Evolutionary conservation across 2,797 vertebrate species (phyloP).

Genomic region (Euphonia xanthogaster): DNA sequence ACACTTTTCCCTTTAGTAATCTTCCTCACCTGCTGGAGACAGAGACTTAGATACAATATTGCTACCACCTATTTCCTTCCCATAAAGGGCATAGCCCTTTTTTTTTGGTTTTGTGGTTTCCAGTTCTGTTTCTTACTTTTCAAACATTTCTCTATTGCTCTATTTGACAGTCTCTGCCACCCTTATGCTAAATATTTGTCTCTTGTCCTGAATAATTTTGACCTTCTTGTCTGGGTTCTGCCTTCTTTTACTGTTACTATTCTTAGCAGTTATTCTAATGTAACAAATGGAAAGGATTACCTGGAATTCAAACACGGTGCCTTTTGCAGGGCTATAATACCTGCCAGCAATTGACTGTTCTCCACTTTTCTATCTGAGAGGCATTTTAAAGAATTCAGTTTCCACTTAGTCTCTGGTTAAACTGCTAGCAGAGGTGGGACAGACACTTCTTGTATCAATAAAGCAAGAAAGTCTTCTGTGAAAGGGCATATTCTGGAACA

Average conservation of each 20-base stretch:
- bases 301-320: not conserved
- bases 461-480: not conserved
- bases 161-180: not conserved
- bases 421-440: not conserved
- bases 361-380: not conserved
- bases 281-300: not conserved
- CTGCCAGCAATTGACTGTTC: not conserved
- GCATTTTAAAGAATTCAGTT: not conserved
- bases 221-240: not conserved
- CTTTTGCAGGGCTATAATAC: not conserved
- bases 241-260: not conserved
- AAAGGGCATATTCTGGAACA: not conserved
- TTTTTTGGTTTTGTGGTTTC: not conserved
- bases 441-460: not conserved
- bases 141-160: not conserved
- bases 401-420: not conserved
- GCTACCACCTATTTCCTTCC: not conserved
- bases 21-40: not conserved
- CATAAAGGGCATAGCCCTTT: not conserved
- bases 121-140: not conserved
- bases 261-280: not conserved
- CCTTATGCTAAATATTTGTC: not conserved
- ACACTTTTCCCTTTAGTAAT: not conserved
- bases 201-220: not conserved
- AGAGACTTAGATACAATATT: not conserved